Base-by-base conservation (phyloP, 2,888 invertebrate genomes). In the Drosophila eohydei region DNA sequence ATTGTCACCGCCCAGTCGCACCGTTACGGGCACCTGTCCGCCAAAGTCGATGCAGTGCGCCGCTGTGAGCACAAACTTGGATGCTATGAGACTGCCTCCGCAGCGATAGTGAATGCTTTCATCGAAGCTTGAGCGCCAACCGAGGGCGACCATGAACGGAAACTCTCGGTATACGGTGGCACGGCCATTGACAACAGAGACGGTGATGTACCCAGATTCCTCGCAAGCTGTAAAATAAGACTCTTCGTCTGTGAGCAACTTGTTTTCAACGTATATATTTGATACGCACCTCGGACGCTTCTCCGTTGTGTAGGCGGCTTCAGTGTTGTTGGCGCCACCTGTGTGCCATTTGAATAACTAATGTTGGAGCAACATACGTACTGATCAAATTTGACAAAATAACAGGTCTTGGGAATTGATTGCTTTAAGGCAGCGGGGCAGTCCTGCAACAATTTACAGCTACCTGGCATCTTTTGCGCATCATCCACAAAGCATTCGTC, bases 361-460 rank as follows among this genome's bases (percentile, higher is more conserved):
- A 55, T 0, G 69, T 55, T 44, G 60, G 61, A 8, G 59, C 91
- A 91, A 61, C 91, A 91, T 4, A 91, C 82, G 55, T 80, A 84
- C 16, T 91, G 90, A 64, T 91, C 90, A 36, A 83, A 90, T 50
- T 87, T 91, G 6, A 89, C 79, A 21, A 91, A 91, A 61, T 86
- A 91, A 65, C 91, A 91, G 32, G 90, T 91, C 64, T 90, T 83
- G 32, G 91, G 91, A 2, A 70, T 56, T n/a, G 81, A 36, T 4
- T 76, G 71, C 4, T 80, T 52, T 1, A 91, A n/a, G 1, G 84
- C 89, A 0, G 58, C 54, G 8, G 85, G 80, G 34, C 91, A 91
- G 3, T 91, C 81, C 36, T 83, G 77, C 4, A 91, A 55, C 21
- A 61, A 55, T 30, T 76, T 89, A 21, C 91, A 91, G 4, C 30